Evolutionary conservation across 1,140 invertebrate genomes (phyloP), one percentile per base, ranked within the genome.

Genomic region (Drosophila lacteicornis): DNA sequence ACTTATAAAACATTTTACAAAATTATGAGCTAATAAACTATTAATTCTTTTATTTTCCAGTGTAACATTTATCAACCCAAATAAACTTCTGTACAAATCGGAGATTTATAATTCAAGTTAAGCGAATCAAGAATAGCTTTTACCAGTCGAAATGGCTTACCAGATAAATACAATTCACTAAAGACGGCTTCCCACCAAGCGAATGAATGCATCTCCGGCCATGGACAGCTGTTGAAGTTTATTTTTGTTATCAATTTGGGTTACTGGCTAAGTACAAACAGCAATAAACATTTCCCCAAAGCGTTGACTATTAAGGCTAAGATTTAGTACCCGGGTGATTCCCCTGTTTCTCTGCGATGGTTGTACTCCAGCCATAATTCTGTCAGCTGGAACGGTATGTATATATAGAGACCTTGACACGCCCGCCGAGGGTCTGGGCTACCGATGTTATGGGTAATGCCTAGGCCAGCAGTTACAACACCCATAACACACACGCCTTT

Each of bases 231-330:
- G 70, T 19, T 15, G 6, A 43, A 71, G 67, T 73, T 51, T 73
- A 73, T 59, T 73, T 60, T 73, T 60, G 70, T 74, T 73, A 74
- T 74, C 75, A 68, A 77, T 77, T 77, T 77, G 74, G 75, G 63
- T 68, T 78, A 69, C 56, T 59, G 74, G 63, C 75, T 78, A 78
- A 78, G 75, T 74, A 74, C 70, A 68, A 59, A 77, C 74, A 69
- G 57, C 75, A 77, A 78, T 78, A 78, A 51, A 63, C 75, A 79
- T 79, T 65, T 81, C 66, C 69, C 60, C 70, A 59, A 80, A 70
- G 66, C 66, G 66, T 56, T 70, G 79, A 62, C 69, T 83, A 82
- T 82, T 82, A 82, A 47, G 57, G 59, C 69, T 55, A 83, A 82
- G 74, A 80, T 80, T 84, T 75, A 81, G 76, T 53, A 73, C 46